phyloP scores from a whole-genome alignment of 1,140 invertebrate species.

The Papilio glaucus region DNA sequence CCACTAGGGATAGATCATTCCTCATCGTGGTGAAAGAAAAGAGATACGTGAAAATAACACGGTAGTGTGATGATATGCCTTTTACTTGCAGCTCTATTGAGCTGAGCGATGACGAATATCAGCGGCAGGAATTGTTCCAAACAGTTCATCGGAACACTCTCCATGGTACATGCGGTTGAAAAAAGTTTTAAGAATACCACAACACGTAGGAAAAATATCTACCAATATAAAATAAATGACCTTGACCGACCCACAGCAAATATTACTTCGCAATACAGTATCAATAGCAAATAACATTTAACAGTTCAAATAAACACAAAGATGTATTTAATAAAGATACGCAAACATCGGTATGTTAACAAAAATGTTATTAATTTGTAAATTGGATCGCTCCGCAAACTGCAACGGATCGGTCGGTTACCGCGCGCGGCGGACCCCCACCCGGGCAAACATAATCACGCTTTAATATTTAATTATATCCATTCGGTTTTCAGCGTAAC shows the following conservation, averaged over 20 bases:
- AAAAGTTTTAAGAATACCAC: too few relatives aligned
- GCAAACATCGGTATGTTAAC: not conserved
- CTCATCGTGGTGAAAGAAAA: too few relatives aligned
- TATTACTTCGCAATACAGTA: not conserved
- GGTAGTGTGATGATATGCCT: too few relatives aligned
- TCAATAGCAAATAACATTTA: not conserved
- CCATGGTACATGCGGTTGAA: too few relatives aligned
- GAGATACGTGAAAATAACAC: too few relatives aligned
- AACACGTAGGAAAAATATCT: too few relatives aligned
- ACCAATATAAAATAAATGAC: too few relatives aligned
- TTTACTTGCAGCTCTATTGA: too few relatives aligned
- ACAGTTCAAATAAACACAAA: slow-evolving; percentile 9
- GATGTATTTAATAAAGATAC: slow-evolving; percentile 13
- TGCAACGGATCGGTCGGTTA: not conserved
- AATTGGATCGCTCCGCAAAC: slow-evolving; percentile 20
- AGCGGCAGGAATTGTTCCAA: too few relatives aligned
- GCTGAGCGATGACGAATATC: too few relatives aligned
- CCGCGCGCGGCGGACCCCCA: not conserved
- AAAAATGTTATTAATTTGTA: slow-evolving; percentile 20
- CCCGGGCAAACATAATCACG: slow-evolving; percentile 2
- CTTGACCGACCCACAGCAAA: not conserved
- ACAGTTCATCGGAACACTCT: too few relatives aligned
- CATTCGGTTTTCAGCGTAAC: slow-evolving; percentile 3
- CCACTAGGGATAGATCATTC: too few relatives aligned
- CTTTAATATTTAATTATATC: slow-evolving; percentile 14